Evolutionary conservation across 2,888 invertebrate species (phyloP).

Genomic region (Ditula angustiorana): DNA sequence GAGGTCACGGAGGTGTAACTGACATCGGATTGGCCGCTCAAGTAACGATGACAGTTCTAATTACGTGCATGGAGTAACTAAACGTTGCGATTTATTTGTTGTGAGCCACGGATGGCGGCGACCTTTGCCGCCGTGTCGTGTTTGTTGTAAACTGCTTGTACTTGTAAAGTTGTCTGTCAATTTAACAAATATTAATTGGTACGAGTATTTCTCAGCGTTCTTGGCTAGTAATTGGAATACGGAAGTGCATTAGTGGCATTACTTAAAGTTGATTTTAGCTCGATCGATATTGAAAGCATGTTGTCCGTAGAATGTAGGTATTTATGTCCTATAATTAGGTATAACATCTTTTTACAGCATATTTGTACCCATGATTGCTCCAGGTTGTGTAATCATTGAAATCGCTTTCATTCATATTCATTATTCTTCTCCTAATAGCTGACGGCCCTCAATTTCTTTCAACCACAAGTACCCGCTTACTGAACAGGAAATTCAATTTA

Average conservation of each 20-base stretch:
- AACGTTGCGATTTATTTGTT: slow-evolving; percentile 55
- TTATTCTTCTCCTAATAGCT: neutral
- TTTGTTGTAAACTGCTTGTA: neutral
- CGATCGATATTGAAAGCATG: neutral
- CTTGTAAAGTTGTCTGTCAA: slow-evolving; percentile 21
- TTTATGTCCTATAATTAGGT: neutral
- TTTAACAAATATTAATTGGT: neutral
- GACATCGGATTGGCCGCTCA: slow-evolving; percentile 48
- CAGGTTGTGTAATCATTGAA: neutral
- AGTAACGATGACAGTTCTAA: slow-evolving; percentile 58
- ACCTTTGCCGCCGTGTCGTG: slow-evolving; percentile 25
- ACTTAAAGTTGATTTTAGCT: neutral
- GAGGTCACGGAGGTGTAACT: slow-evolving; percentile 53
- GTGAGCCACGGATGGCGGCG: slow-evolving; percentile 14
- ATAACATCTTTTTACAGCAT: neutral
- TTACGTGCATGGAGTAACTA: slow-evolving; percentile 60
- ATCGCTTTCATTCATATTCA: neutral
- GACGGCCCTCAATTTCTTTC: slow-evolving; percentile 1
- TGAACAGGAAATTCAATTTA: slow-evolving; percentile 34
- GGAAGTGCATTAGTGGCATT: slow-evolving; percentile 24
- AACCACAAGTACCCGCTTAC: slow-evolving; percentile 15
- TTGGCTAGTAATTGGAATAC: slow-evolving; percentile 1
- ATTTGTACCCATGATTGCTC: neutral
- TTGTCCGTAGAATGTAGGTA: neutral
- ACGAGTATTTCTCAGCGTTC: slow-evolving; percentile 2